phyloP scores from a whole-genome alignment of 2,113 vertebrate genomes.

The Clarias macrocephalus region DNA sequence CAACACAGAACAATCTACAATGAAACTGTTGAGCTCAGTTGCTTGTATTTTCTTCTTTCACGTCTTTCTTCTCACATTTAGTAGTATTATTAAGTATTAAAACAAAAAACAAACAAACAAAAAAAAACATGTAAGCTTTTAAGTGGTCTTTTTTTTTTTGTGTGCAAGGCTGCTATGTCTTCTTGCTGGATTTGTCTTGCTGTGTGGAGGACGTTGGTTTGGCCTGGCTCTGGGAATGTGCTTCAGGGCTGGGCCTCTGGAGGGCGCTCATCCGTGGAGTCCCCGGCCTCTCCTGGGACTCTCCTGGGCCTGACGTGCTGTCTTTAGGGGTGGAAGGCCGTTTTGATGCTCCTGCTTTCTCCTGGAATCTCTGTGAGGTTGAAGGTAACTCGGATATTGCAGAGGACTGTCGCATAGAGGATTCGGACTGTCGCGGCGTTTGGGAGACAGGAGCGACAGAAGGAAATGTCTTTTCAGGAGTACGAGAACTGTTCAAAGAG shows the following conservation, averaged over 20 bases:
- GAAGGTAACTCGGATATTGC: conserved; percentile 50
- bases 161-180: conserved; percentile 78
- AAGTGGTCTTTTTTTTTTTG: conserved; percentile 30
- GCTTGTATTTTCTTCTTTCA: not conserved
- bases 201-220: conserved; percentile 51
- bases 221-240: conserved; percentile 57
- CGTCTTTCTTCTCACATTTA: conserved; percentile 42
- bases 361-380: conserved; percentile 44
- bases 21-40: conserved; percentile 38
- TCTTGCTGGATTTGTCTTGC: conserved; percentile 75
- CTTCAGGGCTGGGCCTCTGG: conserved; percentile 58
- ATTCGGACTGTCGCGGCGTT: conserved; percentile 15
- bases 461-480: not conserved
- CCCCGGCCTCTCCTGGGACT: conserved; percentile 54
- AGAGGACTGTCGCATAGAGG: conserved; percentile 36
- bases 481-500: conserved; percentile 13
- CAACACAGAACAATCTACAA: conserved; percentile 53
- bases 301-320: conserved; percentile 45
- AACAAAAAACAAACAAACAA: too few species aligned
- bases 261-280: conserved; percentile 54
- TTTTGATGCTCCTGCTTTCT: conserved; percentile 51
- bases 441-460: conserved; percentile 43
- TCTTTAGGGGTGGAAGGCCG: conserved; percentile 59
- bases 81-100: not conserved
- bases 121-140: conserved; percentile 59